Conservation (phyloP, 2,888 invertebrate genomes). For the Machimus atricapillus region DNA sequence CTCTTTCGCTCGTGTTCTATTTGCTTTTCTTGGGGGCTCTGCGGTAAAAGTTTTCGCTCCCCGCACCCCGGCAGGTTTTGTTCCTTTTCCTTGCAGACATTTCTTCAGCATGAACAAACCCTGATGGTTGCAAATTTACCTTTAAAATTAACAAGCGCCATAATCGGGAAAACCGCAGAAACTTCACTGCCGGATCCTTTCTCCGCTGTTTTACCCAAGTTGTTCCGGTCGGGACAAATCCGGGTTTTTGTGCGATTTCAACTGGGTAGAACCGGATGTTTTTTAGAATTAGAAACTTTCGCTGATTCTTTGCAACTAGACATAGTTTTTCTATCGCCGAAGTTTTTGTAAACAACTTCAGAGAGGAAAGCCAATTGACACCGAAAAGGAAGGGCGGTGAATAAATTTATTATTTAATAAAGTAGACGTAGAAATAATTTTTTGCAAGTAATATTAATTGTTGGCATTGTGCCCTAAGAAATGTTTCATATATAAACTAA, state of each 20-base stretch:
- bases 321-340: background rate
- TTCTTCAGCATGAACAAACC: conserved; percentile 27
- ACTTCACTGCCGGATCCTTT: background rate
- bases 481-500: too few relatives aligned
- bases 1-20: background rate
- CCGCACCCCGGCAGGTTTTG: conserved; percentile 2
- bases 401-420: background rate
- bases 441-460: too few relatives aligned
- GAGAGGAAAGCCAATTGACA: background rate
- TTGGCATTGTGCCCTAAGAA: too few relatives aligned
- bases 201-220: background rate
- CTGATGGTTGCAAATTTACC: conserved; percentile 22
- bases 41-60: conserved; percentile 29
- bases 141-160: conserved; percentile 17
- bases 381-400: background rate
- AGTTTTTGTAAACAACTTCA: background rate
- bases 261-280: background rate
- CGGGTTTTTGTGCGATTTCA: background rate
- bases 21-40: conserved; percentile 14
- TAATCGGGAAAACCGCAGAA: background rate
- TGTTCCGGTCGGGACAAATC: background rate
- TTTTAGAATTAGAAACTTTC: background rate
- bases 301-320: background rate
- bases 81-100: conserved; percentile 8
- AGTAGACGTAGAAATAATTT: background rate